Evolutionary conservation across 2,797 vertebrate genomes (phyloP), one percentile per base, ranked within the genome.

Genomic region (Eurystomus glaucurus): DNA sequence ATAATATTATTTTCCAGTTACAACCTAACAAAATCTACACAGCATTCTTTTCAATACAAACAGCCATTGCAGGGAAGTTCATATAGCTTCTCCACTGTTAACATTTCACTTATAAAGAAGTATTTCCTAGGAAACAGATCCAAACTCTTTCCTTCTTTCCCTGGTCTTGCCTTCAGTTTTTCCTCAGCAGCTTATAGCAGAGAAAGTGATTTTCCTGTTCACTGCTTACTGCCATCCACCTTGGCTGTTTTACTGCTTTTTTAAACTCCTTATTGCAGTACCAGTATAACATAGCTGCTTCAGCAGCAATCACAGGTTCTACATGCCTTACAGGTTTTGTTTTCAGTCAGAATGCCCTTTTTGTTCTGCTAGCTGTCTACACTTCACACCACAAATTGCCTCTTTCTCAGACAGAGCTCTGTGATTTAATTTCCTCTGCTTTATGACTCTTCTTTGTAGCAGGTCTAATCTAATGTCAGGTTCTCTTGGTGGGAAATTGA

Each of bases 121-220:
- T 51, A 54, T 60, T 61, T 91, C 81, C 55, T 75, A 46, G 43
- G 64, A 92, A 89, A 50, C 3, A 13, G 84, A 55, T 41, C 14
- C 50, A 71, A 93, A 81, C 41, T 60, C 81, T 65, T 79, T 39
- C 62, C 50, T 75, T 61, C 58, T 94, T 71, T 74, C 11, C 17
- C 37, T 81, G 29, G 20, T 48, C 51, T 80, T 91, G 29, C 12
- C 82, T 95, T 78, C 46, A 52, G 50, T 66, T 88, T 88, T 88
- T 69, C 11, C 25, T 82, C 45, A 70, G 66, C 60, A 97, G 16
- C 9, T 22, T 80, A 37, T 11, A 75, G 54, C 29, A 76, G 18
- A 75, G 62, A 90, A 90, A 92, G n/a, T 80, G 25, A 88, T 96
- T 96, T 96, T 91, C 60, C 79, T 64, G 33, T 80, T 96, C 68